phyloP scores from a whole-genome alignment of 2,888 invertebrate genomes.

The Tetropium fuscum region DNA sequence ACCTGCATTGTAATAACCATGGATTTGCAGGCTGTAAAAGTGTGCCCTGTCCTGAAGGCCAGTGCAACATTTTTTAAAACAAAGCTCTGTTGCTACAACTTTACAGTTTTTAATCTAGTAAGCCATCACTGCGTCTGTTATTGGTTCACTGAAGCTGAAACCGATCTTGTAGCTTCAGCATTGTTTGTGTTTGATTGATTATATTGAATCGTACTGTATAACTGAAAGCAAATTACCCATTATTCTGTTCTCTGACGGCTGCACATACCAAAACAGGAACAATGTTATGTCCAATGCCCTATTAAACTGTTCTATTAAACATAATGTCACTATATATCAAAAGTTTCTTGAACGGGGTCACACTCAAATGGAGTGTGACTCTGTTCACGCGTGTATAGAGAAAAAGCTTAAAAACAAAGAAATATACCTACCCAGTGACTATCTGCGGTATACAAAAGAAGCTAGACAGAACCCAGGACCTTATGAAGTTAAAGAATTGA shows the following conservation, averaged over 20 bases:
- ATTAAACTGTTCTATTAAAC: conserved; percentile 14
- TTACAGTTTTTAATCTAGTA: conserved; percentile 46
- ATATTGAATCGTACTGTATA: conserved; percentile 20
- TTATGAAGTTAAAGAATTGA: background rate
- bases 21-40: conserved; percentile 45
- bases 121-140: conserved; percentile 31
- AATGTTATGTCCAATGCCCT: conserved; percentile 39
- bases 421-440: conserved; percentile 5
- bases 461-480: background rate
- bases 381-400: conserved; percentile 36
- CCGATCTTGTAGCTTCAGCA: conserved; percentile 8
- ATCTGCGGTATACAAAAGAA: background rate
- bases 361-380: conserved; percentile 47
- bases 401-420: conserved; percentile 20
- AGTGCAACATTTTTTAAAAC: conserved; percentile 46
- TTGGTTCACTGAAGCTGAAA: conserved; percentile 1
- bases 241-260: conserved; percentile 42
- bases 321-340: conserved; percentile 32
- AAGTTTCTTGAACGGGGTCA: conserved; percentile 40
- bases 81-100: conserved; percentile 51
- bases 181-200: conserved; percentile 30
- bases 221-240: conserved; percentile 25
- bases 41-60: conserved; percentile 14
- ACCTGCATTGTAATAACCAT: conserved; percentile 33
- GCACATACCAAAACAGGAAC: conserved; percentile 44